Conservation (phyloP, 1,140 invertebrate species). For the Rhagoletis pomonella region DNA sequence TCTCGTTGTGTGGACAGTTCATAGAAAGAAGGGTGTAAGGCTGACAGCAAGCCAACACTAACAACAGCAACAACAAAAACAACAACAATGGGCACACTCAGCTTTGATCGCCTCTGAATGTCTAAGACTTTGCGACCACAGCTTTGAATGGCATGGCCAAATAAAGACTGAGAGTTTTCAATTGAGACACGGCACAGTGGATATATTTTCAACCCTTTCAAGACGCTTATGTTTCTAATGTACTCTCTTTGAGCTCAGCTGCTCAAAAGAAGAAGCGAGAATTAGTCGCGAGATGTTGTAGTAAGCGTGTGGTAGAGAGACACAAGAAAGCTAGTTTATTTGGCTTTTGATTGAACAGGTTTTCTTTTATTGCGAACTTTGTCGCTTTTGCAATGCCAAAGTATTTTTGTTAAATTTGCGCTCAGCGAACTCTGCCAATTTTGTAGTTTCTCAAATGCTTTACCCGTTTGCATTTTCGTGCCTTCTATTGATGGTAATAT, state of each 20-base stretch:
- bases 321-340: not conserved
- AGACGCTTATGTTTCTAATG: not conserved
- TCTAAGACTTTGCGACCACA: slow-evolving; percentile 52
- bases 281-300: slow-evolving; percentile 20
- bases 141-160: slow-evolving; percentile 36
- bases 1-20: not conserved
- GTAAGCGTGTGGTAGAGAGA: not conserved
- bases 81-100: slow-evolving; percentile 48
- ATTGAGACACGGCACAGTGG: not conserved
- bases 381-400: slow-evolving; percentile 13
- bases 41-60: slow-evolving; percentile 1
- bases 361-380: slow-evolving; percentile 50
- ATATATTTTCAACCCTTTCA: slow-evolving; percentile 5
- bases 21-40: slow-evolving; percentile 25
- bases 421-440: not conserved
- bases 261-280: not conserved
- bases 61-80: not conserved
- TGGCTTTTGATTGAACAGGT: slow-evolving; percentile 42
- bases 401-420: not conserved
- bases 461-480: slow-evolving; percentile 23
- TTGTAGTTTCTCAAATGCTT: slow-evolving; percentile 3
- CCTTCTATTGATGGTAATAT: slow-evolving; percentile 46
- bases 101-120: slow-evolving; percentile 53
- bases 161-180: slow-evolving; percentile 23
- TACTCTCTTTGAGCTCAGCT: not conserved